These are phyloP conservation scores for Synanthedon myopaeformis DNA, from an alignment of 2,888 invertebrate genomes.

Conservation along the genomic window DNA sequence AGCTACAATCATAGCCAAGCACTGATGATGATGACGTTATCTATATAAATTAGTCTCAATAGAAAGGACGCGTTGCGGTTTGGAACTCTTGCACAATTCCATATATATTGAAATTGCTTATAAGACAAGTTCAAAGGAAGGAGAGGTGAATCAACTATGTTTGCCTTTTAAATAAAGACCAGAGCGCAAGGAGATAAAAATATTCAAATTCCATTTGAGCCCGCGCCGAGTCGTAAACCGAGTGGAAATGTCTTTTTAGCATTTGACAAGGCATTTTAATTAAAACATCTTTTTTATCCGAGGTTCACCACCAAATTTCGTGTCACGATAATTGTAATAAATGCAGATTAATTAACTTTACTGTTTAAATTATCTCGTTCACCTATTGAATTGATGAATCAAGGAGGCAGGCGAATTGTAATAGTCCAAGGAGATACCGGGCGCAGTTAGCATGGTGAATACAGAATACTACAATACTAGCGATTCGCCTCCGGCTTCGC, in stretches of 20 bases:
- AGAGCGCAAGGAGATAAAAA: background rate
- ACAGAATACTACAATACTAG: too few relatives aligned
- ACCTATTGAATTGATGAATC: too few relatives aligned
- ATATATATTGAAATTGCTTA: background rate
- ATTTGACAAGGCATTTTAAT: background rate
- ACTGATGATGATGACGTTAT: too few relatives aligned
- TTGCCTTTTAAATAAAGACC: background rate
- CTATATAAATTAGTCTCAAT: too few relatives aligned
- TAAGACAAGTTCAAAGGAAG: background rate
- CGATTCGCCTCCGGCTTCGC: too few relatives aligned
- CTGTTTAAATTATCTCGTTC: too few relatives aligned
- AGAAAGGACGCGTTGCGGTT: too few relatives aligned
- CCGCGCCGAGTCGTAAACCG: background rate
- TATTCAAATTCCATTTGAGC: background rate
- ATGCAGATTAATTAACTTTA: background rate
- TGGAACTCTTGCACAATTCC: too few relatives aligned
- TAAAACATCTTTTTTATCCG: background rate
- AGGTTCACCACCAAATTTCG: background rate
- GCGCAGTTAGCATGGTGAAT: too few relatives aligned
- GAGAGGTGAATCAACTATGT: background rate
- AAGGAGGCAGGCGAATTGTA: too few relatives aligned
- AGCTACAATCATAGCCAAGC: too few relatives aligned
- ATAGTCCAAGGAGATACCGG: too few relatives aligned
- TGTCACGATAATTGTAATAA: background rate
- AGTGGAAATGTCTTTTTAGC: background rate